These are phyloP conservation scores for Chiloscyllium punctatum DNA, from an alignment of 2,797 vertebrate species.

Conservation along the genomic window DNA sequence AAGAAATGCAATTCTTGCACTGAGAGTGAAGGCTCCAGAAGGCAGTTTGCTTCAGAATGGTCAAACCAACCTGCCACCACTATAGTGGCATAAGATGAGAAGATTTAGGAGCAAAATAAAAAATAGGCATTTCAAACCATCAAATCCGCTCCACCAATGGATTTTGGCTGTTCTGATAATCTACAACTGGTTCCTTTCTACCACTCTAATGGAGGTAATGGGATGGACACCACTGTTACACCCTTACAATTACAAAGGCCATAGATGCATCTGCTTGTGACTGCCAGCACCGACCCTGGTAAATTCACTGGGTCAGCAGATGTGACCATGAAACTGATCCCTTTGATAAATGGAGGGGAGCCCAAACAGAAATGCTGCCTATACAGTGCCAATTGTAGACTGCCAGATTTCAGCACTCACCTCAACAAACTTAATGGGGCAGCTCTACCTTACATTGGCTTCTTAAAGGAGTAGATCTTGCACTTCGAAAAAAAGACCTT, in stretches of 20 bases:
- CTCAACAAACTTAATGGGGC: neutral
- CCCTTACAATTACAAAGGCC: neutral
- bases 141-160: too few relatives aligned
- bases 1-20: neutral
- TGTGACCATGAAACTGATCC: neutral
- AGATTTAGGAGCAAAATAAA: too few relatives aligned
- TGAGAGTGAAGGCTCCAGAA: neutral
- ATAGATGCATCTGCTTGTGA: neutral
- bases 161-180: too few relatives aligned
- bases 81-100: neutral
- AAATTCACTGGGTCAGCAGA: too few relatives aligned
- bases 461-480: neutral
- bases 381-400: neutral
- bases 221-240: too few relatives aligned
- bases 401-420: neutral
- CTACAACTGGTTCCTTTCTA: too few relatives aligned
- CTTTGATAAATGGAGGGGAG: neutral
- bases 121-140: too few relatives aligned
- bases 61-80: too few relatives aligned
- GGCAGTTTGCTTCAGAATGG: neutral
- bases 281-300: neutral
- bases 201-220: neutral
- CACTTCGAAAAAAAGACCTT: neutral
- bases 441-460: neutral
- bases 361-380: neutral